Conservation (phyloP, 2,888 invertebrate species). For the Netelia inedita region DNA sequence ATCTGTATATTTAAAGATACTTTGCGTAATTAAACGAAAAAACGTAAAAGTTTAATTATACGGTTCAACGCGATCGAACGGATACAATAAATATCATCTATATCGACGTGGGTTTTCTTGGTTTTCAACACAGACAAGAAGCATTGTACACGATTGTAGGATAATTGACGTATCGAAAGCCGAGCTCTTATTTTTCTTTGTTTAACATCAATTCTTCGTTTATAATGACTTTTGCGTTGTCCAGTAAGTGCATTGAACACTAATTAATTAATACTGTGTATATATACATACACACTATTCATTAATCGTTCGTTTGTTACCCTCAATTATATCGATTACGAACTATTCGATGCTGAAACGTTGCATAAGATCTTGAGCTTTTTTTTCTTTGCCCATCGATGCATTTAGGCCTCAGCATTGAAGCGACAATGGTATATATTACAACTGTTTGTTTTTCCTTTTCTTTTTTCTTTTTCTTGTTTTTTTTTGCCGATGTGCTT, state of each 20-base stretch:
- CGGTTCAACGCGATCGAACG: slow-evolving; percentile 49
- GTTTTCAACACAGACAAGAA: slow-evolving; percentile 56
- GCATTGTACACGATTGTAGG: slow-evolving; percentile 48
- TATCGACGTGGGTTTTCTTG: slow-evolving; percentile 43
- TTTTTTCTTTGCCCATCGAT: slow-evolving; percentile 34
- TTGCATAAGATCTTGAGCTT: slow-evolving; percentile 54
- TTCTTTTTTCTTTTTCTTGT: not conserved
- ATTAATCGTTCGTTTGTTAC: slow-evolving; percentile 46
- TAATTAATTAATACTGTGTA: not conserved
- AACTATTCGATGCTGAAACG: slow-evolving; percentile 68
- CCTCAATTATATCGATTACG: slow-evolving; percentile 52
- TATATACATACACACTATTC: slow-evolving; percentile 59
- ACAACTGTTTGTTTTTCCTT: slow-evolving; percentile 36
- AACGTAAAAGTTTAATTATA: slow-evolving; percentile 53
- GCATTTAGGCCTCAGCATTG: slow-evolving; percentile 64
- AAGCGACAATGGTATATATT: slow-evolving; percentile 56
- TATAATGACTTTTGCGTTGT: slow-evolving; percentile 61
- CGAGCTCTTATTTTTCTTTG: not conserved
- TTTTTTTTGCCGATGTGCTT: slow-evolving; percentile 39
- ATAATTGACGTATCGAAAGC: slow-evolving; percentile 47
- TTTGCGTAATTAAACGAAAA: slow-evolving; percentile 70
- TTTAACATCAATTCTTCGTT: slow-evolving; percentile 40
- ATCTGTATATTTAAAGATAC: slow-evolving; percentile 65
- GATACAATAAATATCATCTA: slow-evolving; percentile 66
- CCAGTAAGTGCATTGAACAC: slow-evolving; percentile 63